Base-by-base conservation (phyloP, 2,888 invertebrate genomes). In the Phengaris arion region DNA sequence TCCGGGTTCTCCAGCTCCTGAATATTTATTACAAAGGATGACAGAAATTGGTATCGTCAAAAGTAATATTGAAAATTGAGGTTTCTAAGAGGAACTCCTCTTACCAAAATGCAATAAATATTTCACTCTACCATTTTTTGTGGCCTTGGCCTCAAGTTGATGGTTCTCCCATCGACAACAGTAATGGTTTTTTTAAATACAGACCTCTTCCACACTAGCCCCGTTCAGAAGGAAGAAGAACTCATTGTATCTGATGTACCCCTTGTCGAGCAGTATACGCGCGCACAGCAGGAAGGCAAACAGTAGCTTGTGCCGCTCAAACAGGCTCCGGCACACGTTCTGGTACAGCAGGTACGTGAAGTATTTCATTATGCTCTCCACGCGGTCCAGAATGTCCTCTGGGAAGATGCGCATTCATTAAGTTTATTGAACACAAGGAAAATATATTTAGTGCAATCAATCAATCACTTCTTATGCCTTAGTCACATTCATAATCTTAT, bases 291-390 rank as follows among this genome's bases (percentile, higher is more conserved):
- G 93, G 83, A 97, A 96, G 8, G 97, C 97, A 87, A 98, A 98
- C 79, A 98, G 94, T 13, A 98, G 91, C 89, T 98, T 98, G 90
- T 98, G 97, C 78, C 96, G 96, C 85, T 98, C 98, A 84, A 98
- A 98, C 75, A 98, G 94, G 79, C 98, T 98, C 74, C 98, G 95
- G 83, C 98, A 98, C 9, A 98, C 97, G 85, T 98, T 98, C 81
- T 95, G 94, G 87, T 97, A 98, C 1, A 98, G 94, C 78, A 96
- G 95, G 85, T 96, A 96, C 6, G 97, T 98, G 87, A 98, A 97
- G 82, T 96, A 95, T 45, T 96, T 96, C 74, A 96, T 97, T 76
- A 98, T 95, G 76, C 95, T 96, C n/a, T 94, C 92, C 5, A 98
- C 95, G n/a, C 98, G 95, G 75, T 96, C 94, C 2, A 95, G 92